Percentiles rank a stretch among this genome's conserved stretches.
Conservation (phyloP, 1,140 invertebrate species). For the Pseudachorutes palmiensis region DNA sequence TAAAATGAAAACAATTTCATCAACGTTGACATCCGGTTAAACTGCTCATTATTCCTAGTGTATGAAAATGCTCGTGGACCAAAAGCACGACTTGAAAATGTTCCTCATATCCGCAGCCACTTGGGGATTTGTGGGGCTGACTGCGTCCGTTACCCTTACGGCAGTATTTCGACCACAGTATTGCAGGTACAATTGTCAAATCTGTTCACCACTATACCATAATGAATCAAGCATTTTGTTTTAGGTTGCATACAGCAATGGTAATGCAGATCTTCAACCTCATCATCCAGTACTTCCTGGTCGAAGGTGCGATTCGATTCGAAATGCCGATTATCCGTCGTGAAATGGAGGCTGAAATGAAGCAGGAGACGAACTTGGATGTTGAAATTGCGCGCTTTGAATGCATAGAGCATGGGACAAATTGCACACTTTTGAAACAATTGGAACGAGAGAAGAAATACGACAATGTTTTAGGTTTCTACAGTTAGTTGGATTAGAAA, state of each 20-base stretch:
- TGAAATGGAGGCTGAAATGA: not conserved
- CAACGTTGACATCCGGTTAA: no score
- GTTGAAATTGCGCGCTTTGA: not conserved
- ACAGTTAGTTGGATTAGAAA: no score
- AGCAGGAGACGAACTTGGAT: not conserved
- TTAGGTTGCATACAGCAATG: no score
- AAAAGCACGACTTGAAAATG: constrained; percentile 12
- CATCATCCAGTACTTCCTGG: no score
- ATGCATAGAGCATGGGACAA: no score
- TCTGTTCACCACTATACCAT: no score
- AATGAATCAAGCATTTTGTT: not conserved
- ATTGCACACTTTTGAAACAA: no score
- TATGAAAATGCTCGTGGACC: not conserved
- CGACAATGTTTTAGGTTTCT: no score
- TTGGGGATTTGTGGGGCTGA: not conserved
- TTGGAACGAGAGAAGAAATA: not conserved
- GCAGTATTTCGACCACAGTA: constrained; percentile 15
- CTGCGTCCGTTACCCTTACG: constrained; percentile 8
- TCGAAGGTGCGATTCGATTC: not conserved
- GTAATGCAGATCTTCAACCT: no score
- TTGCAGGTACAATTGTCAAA: constrained; percentile 7
- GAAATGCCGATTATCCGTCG: not conserved
- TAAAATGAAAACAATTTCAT: no score
- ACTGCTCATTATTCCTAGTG: not conserved
- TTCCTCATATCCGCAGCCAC: not conserved